A percentile compares a stretch with the other conserved stretches of the same genome.
These are phyloP conservation scores for Ophraella communa DNA, from an alignment of 2,888 invertebrate genomes.

Conservation along the genomic window DNA sequence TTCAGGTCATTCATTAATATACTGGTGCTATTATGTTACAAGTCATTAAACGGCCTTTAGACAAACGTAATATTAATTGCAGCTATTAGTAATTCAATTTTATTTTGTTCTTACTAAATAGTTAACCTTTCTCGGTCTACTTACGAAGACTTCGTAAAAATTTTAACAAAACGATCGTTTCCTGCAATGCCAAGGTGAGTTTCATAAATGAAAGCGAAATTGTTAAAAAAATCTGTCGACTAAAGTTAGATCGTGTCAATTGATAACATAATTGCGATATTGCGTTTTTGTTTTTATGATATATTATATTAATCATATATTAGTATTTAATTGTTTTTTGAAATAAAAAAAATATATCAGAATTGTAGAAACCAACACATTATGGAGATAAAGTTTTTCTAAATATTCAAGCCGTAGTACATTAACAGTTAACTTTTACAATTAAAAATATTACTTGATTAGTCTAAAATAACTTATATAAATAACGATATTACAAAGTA, in stretches of 20 bases:
- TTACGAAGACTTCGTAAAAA: neutral
- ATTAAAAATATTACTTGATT: too few relatives aligned
- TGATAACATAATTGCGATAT: neutral
- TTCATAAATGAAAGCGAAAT: neutral
- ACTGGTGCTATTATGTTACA: too few relatives aligned
- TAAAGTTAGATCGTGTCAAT: neutral
- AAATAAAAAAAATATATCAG: too few relatives aligned
- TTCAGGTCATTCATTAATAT: too few relatives aligned
- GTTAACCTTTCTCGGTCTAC: constrained; percentile 1
- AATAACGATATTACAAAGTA: too few relatives aligned
- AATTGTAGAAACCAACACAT: too few relatives aligned
- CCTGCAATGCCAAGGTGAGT: constrained; percentile 15
- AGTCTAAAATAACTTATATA: too few relatives aligned
- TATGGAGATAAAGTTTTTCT: too few relatives aligned
- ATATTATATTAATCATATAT: neutral
- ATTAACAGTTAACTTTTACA: too few relatives aligned
- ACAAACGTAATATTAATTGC: neutral
- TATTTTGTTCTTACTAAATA: neutral
- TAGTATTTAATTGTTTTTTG: too few relatives aligned
- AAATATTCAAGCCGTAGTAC: too few relatives aligned
- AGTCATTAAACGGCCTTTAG: neutral
- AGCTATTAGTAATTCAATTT: neutral
- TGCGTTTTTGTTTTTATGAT: neutral
- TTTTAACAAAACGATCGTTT: neutral
- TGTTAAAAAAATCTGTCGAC: neutral